Evolutionary conservation across 2,113 vertebrate species (phyloP), one percentile per base, ranked within the genome.

Genomic region (Lagopus leucura): DNA sequence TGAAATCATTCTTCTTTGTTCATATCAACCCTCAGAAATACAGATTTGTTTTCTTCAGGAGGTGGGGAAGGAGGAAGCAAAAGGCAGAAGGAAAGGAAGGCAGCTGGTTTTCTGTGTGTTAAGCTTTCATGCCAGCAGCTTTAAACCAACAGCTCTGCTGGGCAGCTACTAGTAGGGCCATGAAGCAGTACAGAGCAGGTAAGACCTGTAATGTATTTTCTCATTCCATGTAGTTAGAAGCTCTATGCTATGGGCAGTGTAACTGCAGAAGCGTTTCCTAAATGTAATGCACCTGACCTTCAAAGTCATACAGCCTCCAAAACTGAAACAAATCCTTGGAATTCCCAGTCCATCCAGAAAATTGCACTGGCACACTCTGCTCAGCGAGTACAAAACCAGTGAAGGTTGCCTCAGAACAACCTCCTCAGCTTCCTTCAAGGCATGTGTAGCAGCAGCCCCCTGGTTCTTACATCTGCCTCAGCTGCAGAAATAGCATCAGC

Each of bases 1-100:
- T 22, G 6, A 47, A 82, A 50, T 57, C 47, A 40, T 16, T 34
- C 52, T 13, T 14, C 57, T 55, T 40, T 69, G n/a, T 86, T 78
- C 34, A 54, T 48, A 58, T 58, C 5, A 14, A 2, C 5, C 34
- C 48, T 60, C 14, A 82, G 28, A 25, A 73, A 82, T 11, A 70
- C 0, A 4, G 34, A 10, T 8, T 22, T 45, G 13, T 36, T 61
- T 32, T 45, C 45, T 45, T 30, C 20, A 36, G 25, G 64, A 65
- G 12, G 40, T 7, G 1, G 2, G 7, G 40, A 4, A 82, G 13
- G 17, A 69, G 0, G 8, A 90, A 69, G 32, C 0, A 1, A 73
- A 73, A 15, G 11, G 34, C 18, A 73, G 60, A 9, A 77, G 24
- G 32, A 87, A 81, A 40, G 13, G 30, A 18, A 32, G 42, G 24